Evolutionary conservation across 2,888 invertebrate species (phyloP), one percentile per base, ranked within the genome.

Genomic region (Cylindroiulus punctatus): DNA sequence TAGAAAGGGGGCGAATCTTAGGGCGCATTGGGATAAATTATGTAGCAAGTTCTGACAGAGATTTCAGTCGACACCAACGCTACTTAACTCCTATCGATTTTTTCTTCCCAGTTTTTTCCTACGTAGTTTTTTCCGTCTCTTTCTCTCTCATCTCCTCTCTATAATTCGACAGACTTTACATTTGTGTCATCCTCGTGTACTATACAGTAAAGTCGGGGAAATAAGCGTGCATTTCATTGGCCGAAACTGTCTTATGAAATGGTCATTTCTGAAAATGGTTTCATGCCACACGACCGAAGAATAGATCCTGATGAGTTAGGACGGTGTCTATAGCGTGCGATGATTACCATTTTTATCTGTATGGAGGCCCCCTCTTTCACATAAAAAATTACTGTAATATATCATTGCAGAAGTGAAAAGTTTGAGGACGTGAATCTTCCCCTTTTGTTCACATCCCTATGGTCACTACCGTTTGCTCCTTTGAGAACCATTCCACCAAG

Each of bases 101-200:
- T 36, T 81, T 81, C 36, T 36, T 7, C 36, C 36, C 36, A 36
- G 36, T 57, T 81, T 81, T 36, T 40, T 82, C 36, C 17, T 7
- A 22, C 8, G 4, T 1, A 12, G 36, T 82, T 82, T 82, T 36
- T 82, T 82, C 19, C 19, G 5, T 36, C 42, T 42, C n/a, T 10
- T 12, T 82, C 42, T 40, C 40, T 42, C n/a, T 82, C 82, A 36
- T 82, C n/a, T 82, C 36, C 42, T 42, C 82, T 82, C 42, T 82
- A 42, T 82, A 82, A 82, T 42, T 82, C 82, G 82, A 82, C 82
- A 82, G 82, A 82, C 42, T 82, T 82, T 42, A 82, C 82, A 82
- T 82, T n/a, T 82, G 82, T 36, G 82, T 82, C 82, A 36, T 82
- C 82, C 82, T 82, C 36, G 42, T 36, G 42, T 42, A 12, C 42